Percentiles rank a stretch among this genome's conserved stretches.
Evolutionary conservation across 92 coral and sea anemone genomes (phyloP).

Genomic region (Bergia sp.): DNA sequence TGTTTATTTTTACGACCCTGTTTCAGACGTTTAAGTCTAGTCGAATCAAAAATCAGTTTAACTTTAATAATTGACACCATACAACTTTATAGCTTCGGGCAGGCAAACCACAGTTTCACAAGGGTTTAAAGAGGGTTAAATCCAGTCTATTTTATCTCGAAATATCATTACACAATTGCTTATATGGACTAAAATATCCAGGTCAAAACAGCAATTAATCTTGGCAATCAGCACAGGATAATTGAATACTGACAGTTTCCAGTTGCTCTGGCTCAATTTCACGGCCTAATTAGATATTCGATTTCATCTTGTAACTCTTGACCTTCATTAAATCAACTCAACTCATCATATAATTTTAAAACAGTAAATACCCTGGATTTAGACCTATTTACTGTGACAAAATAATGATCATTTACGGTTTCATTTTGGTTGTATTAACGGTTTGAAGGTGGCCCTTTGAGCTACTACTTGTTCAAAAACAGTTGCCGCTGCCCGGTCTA

Average conservation of each 20-base stretch:
- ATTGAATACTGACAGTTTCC: background rate
- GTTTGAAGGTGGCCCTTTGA: background rate
- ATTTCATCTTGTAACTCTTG: background rate
- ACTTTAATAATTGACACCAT: no score
- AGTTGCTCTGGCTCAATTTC: background rate
- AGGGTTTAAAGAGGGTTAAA: no score
- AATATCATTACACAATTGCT: no score
- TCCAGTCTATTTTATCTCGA: no score
- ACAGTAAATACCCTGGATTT: background rate
- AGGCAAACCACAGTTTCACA: no score
- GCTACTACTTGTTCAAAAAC: background rate
- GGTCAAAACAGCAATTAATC: no score
- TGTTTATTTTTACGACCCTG: no score
- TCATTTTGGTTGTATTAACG: background rate
- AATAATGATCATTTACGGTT: background rate
- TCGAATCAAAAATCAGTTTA: background rate
- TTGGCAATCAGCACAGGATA: background rate
- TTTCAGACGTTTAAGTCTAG: background rate
- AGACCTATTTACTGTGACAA: background rate
- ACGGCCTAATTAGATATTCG: background rate
- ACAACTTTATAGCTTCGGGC: no score
- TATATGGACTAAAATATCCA: no score
- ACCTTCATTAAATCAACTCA: background rate
- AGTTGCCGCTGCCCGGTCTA: background rate
- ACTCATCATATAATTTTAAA: background rate